A percentile compares a stretch with the other conserved stretches of the same genome.
Evolutionary conservation across 2,797 vertebrate genomes (phyloP).

Genomic region (Moxostoma hubbsi): DNA sequence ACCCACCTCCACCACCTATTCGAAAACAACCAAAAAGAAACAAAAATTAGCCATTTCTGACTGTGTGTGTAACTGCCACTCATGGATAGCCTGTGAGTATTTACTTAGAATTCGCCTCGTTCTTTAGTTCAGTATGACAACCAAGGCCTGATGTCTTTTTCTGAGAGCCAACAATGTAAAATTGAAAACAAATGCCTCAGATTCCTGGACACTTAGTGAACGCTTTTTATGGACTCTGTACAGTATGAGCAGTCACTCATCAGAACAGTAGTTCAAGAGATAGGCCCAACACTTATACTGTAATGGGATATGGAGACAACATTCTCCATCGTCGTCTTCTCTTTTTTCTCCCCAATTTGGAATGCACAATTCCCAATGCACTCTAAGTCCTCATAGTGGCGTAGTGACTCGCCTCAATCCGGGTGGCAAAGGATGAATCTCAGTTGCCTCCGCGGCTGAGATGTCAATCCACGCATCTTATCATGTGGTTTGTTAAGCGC

Average conservation of each 20-base stretch:
- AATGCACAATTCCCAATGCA: too few relatives aligned
- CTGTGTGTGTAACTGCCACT: too few relatives aligned
- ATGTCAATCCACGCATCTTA: too few relatives aligned
- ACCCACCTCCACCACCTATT: too few relatives aligned
- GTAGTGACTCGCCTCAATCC: too few relatives aligned
- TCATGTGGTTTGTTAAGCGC: too few relatives aligned
- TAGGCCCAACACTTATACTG: not conserved
- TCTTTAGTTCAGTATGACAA: slow-evolving; percentile 23
- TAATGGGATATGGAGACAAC: slow-evolving; percentile 21
- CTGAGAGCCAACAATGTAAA: slow-evolving; percentile 15
- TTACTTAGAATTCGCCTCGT: slow-evolving; percentile 8
- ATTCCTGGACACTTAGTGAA: slow-evolving; percentile 46
- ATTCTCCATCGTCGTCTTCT: not conserved
- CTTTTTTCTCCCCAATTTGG: too few relatives aligned
- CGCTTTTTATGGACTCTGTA: not conserved
- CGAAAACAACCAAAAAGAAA: too few relatives aligned
- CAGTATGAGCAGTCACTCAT: slow-evolving; percentile 18
- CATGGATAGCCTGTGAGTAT: not conserved
- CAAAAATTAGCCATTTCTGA: too few relatives aligned
- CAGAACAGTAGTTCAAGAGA: not conserved
- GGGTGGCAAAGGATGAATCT: too few relatives aligned
- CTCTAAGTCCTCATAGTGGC: too few relatives aligned
- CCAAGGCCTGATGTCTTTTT: slow-evolving; percentile 41
- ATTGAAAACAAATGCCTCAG: slow-evolving; percentile 31
- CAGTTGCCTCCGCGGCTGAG: too few relatives aligned